Conservation (phyloP, 2,888 invertebrate genomes). For the Phorcus lineatus region DNA sequence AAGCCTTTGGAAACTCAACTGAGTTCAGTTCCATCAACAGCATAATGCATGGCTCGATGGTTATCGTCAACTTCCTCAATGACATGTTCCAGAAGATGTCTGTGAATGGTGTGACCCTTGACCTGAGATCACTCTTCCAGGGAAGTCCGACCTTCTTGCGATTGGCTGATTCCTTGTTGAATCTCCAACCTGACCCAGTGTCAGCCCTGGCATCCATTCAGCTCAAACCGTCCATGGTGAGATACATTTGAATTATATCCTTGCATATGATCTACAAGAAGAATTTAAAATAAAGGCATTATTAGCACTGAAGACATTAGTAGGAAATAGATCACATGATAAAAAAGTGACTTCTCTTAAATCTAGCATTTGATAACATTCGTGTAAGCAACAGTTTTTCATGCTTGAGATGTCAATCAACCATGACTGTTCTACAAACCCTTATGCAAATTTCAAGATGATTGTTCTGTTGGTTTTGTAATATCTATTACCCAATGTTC, state of each 20-base stretch:
- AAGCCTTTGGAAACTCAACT: conserved; percentile 22
- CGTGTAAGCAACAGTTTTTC: too few relatives aligned
- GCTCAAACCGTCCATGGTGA: conserved; percentile 43
- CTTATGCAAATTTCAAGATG: too few relatives aligned
- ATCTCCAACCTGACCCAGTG: conserved; percentile 38
- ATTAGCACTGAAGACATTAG: too few relatives aligned
- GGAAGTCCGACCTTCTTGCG: conserved; percentile 37
- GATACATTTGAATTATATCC: neutral
- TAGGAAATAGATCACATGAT: too few relatives aligned
- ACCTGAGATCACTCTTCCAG: conserved; percentile 44
- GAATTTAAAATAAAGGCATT: too few relatives aligned
- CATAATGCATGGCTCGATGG: conserved; percentile 21
- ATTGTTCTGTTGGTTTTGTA: too few relatives aligned
- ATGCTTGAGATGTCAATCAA: too few relatives aligned
- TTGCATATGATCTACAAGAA: too few relatives aligned
- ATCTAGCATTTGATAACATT: too few relatives aligned
- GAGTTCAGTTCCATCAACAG: neutral
- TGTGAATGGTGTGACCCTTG: conserved; percentile 35
- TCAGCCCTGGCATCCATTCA: conserved; percentile 36
- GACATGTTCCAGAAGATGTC: conserved; percentile 36
- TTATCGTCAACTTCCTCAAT: conserved; percentile 37
- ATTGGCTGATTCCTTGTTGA: conserved; percentile 32
- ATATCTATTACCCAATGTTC: neutral
- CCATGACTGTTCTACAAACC: too few relatives aligned
- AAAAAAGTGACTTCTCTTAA: too few relatives aligned